These are phyloP conservation scores for Falco berigora DNA, from an alignment of 2,797 vertebrate species.

Conservation along the genomic window DNA sequence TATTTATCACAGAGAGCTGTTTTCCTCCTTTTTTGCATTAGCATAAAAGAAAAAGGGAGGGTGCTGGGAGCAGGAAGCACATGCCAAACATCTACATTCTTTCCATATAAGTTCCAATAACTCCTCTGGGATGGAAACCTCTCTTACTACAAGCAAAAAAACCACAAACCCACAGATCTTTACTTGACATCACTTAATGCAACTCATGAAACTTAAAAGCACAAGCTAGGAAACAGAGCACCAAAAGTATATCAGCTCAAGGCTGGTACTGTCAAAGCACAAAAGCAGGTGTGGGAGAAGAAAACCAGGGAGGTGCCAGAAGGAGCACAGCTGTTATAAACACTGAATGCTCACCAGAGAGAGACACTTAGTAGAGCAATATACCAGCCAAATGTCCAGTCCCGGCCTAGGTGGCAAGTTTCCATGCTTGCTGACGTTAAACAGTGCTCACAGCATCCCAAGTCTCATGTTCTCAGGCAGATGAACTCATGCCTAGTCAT, in stretches of 20 bases:
- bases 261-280: background rate
- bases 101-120: background rate
- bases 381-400: background rate
- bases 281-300: background rate
- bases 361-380: background rate
- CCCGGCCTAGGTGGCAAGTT: background rate
- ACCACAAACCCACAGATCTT: background rate
- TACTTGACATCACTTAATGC: background rate
- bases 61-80: background rate
- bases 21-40: background rate
- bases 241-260: background rate
- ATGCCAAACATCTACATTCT: background rate
- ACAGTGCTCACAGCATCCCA: background rate
- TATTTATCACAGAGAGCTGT: background rate
- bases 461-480: background rate
- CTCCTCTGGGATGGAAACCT: background rate
- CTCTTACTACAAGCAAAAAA: background rate
- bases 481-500: background rate
- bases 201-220: background rate
- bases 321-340: background rate
- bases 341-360: background rate
- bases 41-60: background rate
- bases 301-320: background rate
- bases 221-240: background rate
- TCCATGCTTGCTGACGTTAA: background rate